A percentile compares a stretch with the other conserved stretches of the same genome.
Conservation (phyloP, 53 echinoderm and acorn worm species). For the Temnopleurus reevesii region DNA sequence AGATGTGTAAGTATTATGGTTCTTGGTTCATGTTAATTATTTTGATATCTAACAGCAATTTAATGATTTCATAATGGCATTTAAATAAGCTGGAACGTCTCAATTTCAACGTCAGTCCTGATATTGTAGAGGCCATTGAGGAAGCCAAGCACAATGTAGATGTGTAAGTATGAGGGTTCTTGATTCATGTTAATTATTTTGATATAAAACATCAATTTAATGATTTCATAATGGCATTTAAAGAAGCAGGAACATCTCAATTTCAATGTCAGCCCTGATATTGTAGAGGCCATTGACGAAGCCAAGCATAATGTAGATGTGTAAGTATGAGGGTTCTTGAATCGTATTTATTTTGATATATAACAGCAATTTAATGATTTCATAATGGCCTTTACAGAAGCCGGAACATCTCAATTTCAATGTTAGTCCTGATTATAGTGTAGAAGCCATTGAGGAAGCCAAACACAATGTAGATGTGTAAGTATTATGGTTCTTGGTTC, state of each 20-base stretch:
- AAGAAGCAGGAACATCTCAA: too few species aligned
- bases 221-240: too few species aligned
- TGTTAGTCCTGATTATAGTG: slow-evolving; percentile 63
- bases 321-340: too few species aligned
- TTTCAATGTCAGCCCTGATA: slow-evolving; percentile 73
- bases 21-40: background rate
- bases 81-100: too few species aligned
- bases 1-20: slow-evolving; percentile 66
- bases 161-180: slow-evolving; percentile 59
- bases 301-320: slow-evolving; percentile 76
- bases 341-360: too few species aligned
- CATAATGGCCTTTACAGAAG: too few species aligned
- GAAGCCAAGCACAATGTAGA: slow-evolving; percentile 82
- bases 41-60: too few species aligned
- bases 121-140: slow-evolving; percentile 75
- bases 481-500: too few species aligned
- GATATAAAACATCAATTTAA: too few species aligned
- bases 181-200: background rate
- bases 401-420: slow-evolving; percentile 87
- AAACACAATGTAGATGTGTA: slow-evolving; percentile 77
- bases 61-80: too few species aligned
- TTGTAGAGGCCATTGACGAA: slow-evolving; percentile 70
- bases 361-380: too few species aligned
- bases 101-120: slow-evolving; percentile 78
- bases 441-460: slow-evolving; percentile 78